Base-by-base conservation (phyloP, 2,113 vertebrate genomes). In the Antechinus flavipes region DNA sequence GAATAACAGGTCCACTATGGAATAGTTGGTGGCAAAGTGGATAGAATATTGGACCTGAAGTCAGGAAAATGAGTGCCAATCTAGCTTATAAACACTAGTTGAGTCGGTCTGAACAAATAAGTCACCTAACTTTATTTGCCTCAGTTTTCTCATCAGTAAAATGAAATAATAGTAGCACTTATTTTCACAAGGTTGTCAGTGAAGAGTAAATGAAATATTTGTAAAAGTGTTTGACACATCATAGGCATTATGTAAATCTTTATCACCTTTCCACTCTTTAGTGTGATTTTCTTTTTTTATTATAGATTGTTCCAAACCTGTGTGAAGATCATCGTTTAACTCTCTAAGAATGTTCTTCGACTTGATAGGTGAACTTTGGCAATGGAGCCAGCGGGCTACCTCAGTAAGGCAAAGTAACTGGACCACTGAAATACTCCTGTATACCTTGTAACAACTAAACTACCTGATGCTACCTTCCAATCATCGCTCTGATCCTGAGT, bases 301-400 rank as follows among this genome's bases (percentile, higher is more conserved):
- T 23, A 42, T 76, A 22, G 68, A 42, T 76, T 1, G n/a, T 76
- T 76, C 35, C n/a, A 76, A 42, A 76, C 7, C 35, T 42, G 1
- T 42, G 50, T 25, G 19, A 53, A 91, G 2, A 42, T 76, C 23
- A 42, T 54, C 91, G 14, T 49, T 35, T 0, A 0, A 27, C 93
- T 96, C 96, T 95, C 53, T 96, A 52, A 61, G 76, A 93, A 90
- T 55, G 27, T 54, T 56, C 61, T n/a, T n/a, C 54, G 14, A 93
- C 50, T 95, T 94, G 94, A 26, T 35, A 49, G 50, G 35, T 42
- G 58, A 94, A 89, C 14, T 0, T 90, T 24, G 46, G 92, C 91
- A 89, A 23, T 90, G 9, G 49, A 16, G 10, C 61, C 27, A 94
- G 84, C 55, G 91, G 16, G 56, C 14, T 84, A 53, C 76, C 61